Conservation (phyloP, 2,113 vertebrate genomes). For the Crotalus viridis region DNA sequence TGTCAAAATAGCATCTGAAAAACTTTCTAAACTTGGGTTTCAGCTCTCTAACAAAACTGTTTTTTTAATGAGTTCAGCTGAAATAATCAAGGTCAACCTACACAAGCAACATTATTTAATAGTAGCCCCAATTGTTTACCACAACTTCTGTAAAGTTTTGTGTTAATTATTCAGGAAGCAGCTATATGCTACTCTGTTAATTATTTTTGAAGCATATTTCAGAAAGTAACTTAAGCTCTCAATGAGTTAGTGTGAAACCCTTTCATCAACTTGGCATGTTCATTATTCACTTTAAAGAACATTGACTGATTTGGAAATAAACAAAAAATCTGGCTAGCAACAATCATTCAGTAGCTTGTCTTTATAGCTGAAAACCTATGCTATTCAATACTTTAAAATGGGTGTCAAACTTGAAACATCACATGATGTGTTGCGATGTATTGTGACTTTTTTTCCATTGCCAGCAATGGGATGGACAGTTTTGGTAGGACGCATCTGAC, state of each 20-base stretch:
- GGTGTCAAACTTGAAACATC: too few relatives aligned
- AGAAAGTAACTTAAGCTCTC: neutral
- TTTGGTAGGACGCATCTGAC: too few relatives aligned
- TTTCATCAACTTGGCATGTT: neutral
- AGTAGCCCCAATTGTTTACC: neutral
- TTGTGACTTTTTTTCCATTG: too few relatives aligned
- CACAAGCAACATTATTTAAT: neutral
- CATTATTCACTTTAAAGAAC: neutral
- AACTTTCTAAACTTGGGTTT: neutral
- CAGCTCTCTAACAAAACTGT: neutral
- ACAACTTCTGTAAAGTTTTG: neutral
- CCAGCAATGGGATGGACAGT: too few relatives aligned
- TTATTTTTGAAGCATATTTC: slow-evolving; percentile 2
- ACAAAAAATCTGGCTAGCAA: neutral
- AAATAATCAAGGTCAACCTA: neutral
- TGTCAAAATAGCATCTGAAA: neutral
- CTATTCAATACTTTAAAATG: neutral
- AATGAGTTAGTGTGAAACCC: neutral
- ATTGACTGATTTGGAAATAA: neutral
- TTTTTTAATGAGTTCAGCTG: neutral
- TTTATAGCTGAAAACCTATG: neutral
- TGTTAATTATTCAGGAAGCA: neutral
- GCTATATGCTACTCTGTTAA: neutral
- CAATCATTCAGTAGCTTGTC: neutral
- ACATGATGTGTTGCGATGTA: too few relatives aligned